Base-by-base conservation (phyloP, 2,888 invertebrate genomes). In the Pristionchus exspectatus region DNA sequence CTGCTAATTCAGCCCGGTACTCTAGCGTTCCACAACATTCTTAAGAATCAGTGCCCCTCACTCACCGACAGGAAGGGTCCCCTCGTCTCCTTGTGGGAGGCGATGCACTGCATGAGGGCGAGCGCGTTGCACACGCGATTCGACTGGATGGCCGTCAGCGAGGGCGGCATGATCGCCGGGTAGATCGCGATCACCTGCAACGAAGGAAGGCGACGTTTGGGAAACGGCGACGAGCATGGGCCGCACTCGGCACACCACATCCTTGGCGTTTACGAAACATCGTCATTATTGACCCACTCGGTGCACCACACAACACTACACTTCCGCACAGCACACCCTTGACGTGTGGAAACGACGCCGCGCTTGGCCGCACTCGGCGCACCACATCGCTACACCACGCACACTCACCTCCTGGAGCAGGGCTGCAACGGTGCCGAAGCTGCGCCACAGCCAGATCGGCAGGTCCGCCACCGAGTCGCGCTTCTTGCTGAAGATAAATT, bases 41-140 rank as follows among this genome's bases (percentile, higher is more conserved):
- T 66, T 10, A 66, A 24, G 24, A 44, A 44, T 44, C 44, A 50
- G 44, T 1, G 7, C 33, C 12, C 74, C 30, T 18, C 33, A 54
- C 59, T 85, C 30, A 89, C 96, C 94, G 96, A 95, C 74, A 96
- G 96, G 96, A 99, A 99, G 90, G 98, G 97, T 83, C 98, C 98
- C 93, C 99, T 96, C 0, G 99, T 99, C 95, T 99, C 99, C 2
- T 98, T 98, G 96, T 99, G 99, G n/a, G 99, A 98, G 1, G 99
- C 99, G 24, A 99, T 98, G 96, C 99, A 99, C 95, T 99, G 99
- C 95, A 99, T 96, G 91, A 99, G 96, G 2, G 99, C 99, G 89
- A 99, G 96, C 3, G 99, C 99, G 96, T 99, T 99, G 96, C 99
- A 99, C 1, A 99, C 99, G 91, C 99, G 96, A 96, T 99, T 99